Evolutionary conservation across 2,888 invertebrate species (phyloP), one percentile per base, ranked within the genome.

Genomic region (Bibio marci): DNA sequence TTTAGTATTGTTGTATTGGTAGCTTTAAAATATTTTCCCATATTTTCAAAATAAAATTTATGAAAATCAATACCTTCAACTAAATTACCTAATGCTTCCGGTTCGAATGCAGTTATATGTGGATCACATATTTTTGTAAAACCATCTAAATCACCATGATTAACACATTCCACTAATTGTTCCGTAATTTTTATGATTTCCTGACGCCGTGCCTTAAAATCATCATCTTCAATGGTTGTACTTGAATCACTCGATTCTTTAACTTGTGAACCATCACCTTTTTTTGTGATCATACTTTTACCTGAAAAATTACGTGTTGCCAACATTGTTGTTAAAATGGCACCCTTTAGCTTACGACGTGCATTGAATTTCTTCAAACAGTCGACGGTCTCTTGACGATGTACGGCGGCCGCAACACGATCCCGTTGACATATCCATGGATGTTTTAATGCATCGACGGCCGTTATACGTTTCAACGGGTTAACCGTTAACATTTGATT

Each of bases 51-150:
- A 69, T 97, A 98, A 73, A 98, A 99, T 70, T 97, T 97, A 69
- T 98, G 95, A 69, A 98, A 98, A 68, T 98, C 97, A 77, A 97
- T 87, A 59, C 97, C 98, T 67, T 97, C 95, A 48, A 99, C 88
- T 60, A 98, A 73, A 70, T 99, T 95, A 49, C 97, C 97, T 69
- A 95, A 74, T 49, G 95, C 88, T 67, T 98, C 97, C 40, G 98
- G 97, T 67, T 98, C 97, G 69, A 99, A 99, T 52, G 95, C 88
- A 50, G 98, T 98, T 59, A 99, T 74, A 65, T 92, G 87, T 43
- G 95, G 88, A 71, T 99, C 98, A 70, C 97, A 95, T 61, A 97
- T 80, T 74, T 95, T 94, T 56, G 94, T 86, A 70, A 97, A 98
- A 47, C 86, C 86, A 56, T 97, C 97, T 65, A 86, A 98, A 66